Percentiles rank a stretch among this genome's conserved stretches.
phyloP scores from a whole-genome alignment of 2,888 invertebrate species.

The Lasioglossum zephyrum region DNA sequence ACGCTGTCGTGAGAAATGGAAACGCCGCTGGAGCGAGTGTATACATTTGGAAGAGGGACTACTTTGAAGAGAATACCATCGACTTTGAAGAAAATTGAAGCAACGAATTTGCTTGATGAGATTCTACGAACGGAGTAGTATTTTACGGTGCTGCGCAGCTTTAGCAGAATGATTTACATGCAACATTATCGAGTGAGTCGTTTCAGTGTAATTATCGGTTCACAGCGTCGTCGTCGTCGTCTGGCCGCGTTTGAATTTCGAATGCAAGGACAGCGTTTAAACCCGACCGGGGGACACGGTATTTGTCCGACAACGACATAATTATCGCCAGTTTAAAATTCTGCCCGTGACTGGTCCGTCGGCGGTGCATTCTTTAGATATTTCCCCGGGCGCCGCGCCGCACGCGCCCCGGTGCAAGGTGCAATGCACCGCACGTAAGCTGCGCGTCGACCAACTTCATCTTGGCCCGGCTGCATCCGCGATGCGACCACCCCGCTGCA shows the following conservation, averaged over 20 bases:
- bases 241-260: not conserved
- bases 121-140: not conserved
- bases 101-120: slow-evolving; percentile 5
- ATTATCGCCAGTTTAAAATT: slow-evolving; percentile 62
- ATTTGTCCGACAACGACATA: slow-evolving; percentile 12
- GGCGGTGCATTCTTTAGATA: slow-evolving; percentile 49
- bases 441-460: slow-evolving; percentile 34
- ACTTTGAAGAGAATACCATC: not conserved
- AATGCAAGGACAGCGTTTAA: slow-evolving; percentile 16
- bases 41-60: not conserved
- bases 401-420: slow-evolving; percentile 18
- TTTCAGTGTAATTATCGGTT: slow-evolving; percentile 25
- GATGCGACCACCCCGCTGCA: slow-evolving; percentile 2
- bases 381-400: slow-evolving; percentile 44
- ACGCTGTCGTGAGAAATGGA: not conserved
- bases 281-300: not conserved
- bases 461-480: slow-evolving; percentile 36
- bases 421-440: slow-evolving; percentile 50
- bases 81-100: not conserved
- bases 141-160: not conserved
- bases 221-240: not conserved
- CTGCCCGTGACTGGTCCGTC: slow-evolving; percentile 23
- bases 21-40: not conserved
- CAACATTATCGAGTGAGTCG: slow-evolving; percentile 16
- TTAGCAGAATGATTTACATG: slow-evolving; percentile 21